Conservation (phyloP, 92 coral and sea anemone genomes). For the Phymanthus crucifer region DNA sequence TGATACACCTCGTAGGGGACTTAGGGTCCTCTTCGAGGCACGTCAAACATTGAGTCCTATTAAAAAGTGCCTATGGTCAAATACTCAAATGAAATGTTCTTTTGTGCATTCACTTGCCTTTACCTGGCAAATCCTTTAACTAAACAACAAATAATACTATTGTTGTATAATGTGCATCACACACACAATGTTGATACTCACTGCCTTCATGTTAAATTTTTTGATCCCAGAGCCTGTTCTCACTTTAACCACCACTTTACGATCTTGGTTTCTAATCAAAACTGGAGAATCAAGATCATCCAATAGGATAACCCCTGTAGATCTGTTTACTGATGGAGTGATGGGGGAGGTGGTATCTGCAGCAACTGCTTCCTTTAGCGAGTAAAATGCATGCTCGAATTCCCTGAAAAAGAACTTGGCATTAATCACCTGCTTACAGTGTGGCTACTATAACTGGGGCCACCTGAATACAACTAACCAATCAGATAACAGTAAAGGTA, state of each 20-base stretch:
- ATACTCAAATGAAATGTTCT: too few relatives aligned
- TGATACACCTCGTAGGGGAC: too few relatives aligned
- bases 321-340: slow-evolving; percentile 7
- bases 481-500: too few relatives aligned
- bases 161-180: too few relatives aligned
- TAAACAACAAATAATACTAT: too few relatives aligned
- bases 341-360: slow-evolving; percentile 24
- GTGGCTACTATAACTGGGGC: too few relatives aligned
- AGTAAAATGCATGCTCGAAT: slow-evolving; percentile 51
- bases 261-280: slow-evolving; percentile 56
- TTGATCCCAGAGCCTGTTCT: slow-evolving; percentile 86
- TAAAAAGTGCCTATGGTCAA: too few relatives aligned
- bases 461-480: too few relatives aligned
- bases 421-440: neutral
- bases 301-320: slow-evolving; percentile 54
- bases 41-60: too few relatives aligned
- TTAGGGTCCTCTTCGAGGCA: too few relatives aligned
- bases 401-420: slow-evolving; percentile 29
- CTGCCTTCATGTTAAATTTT: slow-evolving; percentile 74
- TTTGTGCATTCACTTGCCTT: too few relatives aligned
- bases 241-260: slow-evolving; percentile 74
- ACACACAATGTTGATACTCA: slow-evolving; percentile 38
- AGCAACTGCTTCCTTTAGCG: slow-evolving; percentile 44
- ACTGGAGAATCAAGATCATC: slow-evolving; percentile 50
- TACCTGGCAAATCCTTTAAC: too few relatives aligned